Conservation (phyloP, 2,797 vertebrate genomes). For the Eulemur rubriventer region DNA sequence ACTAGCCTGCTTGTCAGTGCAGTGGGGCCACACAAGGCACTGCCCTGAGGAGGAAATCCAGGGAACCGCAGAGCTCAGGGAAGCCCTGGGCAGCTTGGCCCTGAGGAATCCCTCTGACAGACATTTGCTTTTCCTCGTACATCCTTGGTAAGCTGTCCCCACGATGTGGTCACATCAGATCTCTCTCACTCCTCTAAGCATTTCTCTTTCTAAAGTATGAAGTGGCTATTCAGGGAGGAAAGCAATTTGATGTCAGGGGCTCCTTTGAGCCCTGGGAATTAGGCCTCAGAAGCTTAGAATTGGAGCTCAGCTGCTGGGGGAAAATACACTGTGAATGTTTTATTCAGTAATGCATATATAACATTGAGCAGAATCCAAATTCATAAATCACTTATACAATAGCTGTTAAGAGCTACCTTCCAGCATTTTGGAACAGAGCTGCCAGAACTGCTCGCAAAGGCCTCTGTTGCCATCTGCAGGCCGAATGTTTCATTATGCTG, state of each 20-base stretch:
- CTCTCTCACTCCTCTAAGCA: not conserved
- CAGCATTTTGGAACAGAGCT: slow-evolving; percentile 59
- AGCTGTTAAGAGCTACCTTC: slow-evolving; percentile 80
- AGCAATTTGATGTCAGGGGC: slow-evolving; percentile 68
- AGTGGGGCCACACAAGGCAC: not conserved
- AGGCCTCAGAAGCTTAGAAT: slow-evolving; percentile 69
- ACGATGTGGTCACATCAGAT: not conserved
- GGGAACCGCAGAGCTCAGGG: not conserved
- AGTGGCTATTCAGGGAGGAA: slow-evolving; percentile 58
- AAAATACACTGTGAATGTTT: slow-evolving; percentile 73
- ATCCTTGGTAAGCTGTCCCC: not conserved
- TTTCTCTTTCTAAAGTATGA: slow-evolving; percentile 39
- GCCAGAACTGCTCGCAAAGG: slow-evolving; percentile 76
- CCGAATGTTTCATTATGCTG: not conserved
- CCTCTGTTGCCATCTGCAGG: slow-evolving; percentile 86
- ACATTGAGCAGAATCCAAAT: slow-evolving; percentile 78
- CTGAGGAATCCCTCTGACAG: not conserved
- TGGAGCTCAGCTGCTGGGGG: slow-evolving; percentile 69
- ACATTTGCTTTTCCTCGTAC: slow-evolving; percentile 22
- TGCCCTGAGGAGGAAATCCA: not conserved
- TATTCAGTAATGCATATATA: slow-evolving; percentile 79
- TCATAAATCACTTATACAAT: slow-evolving; percentile 79
- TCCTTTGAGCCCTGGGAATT: slow-evolving; percentile 78
- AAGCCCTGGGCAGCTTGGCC: not conserved
- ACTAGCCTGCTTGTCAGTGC: not conserved